phyloP scores from a whole-genome alignment of 2,888 invertebrate species.

The Drosophila macrothrix region DNA sequence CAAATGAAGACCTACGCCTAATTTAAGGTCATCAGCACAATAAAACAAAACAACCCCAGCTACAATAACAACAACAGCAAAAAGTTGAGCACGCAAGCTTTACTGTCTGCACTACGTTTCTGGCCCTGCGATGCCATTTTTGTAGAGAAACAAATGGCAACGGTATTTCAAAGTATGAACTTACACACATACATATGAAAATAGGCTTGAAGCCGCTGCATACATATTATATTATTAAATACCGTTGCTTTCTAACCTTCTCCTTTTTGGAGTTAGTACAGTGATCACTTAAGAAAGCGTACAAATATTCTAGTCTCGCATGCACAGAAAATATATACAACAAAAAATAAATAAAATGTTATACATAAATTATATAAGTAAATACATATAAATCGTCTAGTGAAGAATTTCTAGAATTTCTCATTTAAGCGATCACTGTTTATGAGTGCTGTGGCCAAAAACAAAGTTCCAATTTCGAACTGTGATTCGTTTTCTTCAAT shows the following conservation, averaged over 20 bases:
- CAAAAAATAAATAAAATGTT: not conserved
- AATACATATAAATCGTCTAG: not conserved
- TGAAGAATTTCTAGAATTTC: not conserved
- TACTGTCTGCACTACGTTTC: conserved; percentile 45
- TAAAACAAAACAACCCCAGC: conserved; percentile 70
- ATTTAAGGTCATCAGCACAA: conserved; percentile 83
- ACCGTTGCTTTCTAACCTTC: conserved; percentile 27
- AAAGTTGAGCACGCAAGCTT: conserved; percentile 67
- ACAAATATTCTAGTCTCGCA: not conserved
- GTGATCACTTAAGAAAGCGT: not conserved
- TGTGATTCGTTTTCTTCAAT: conserved; percentile 22
- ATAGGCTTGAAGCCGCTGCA: conserved; percentile 22
- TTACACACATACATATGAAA: conserved; percentile 12
- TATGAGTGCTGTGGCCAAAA: conserved; percentile 2
- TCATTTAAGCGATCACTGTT: not conserved
- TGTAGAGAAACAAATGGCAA: conserved; percentile 66
- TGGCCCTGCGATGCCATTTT: conserved; percentile 64
- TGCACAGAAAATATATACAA: not conserved
- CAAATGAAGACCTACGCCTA: conserved; percentile 69
- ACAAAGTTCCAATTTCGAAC: conserved; percentile 30
- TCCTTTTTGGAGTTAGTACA: not conserved
- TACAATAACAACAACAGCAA: conserved; percentile 37
- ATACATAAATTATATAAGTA: not conserved
- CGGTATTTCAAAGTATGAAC: conserved; percentile 66
- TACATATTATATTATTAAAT: conserved; percentile 33